These are phyloP conservation scores for Drosophila elegans DNA, from an alignment of 1,140 invertebrate genomes.

Conservation along the genomic window DNA sequence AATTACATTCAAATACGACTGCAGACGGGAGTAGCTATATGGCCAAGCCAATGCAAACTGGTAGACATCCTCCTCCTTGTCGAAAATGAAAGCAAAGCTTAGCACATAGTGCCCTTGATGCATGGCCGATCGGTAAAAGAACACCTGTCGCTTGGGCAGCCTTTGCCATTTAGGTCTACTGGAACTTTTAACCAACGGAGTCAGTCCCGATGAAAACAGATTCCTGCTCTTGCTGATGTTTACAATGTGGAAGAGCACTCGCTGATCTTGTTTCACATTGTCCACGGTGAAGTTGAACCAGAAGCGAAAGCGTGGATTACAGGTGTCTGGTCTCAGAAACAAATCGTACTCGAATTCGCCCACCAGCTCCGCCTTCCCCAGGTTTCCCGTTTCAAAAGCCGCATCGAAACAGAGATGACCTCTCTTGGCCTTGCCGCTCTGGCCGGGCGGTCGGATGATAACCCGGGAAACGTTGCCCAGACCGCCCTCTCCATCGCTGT, in stretches of 20 bases:
- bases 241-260: conserved; percentile 98
- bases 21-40: conserved; percentile 96
- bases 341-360: conserved; percentile 98
- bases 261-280: conserved; percentile 96
- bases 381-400: conserved; percentile 98
- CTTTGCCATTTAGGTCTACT: conserved; percentile 96
- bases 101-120: conserved; percentile 97
- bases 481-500: conserved; percentile 97
- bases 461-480: conserved; percentile 97
- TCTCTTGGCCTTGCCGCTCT: conserved; percentile 92
- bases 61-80: conserved; percentile 96
- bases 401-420: conserved; percentile 99
- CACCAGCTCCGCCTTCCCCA: conserved; percentile 97
- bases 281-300: conserved; percentile 99
- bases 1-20: conserved; percentile 92
- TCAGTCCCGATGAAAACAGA: conserved; percentile 95
- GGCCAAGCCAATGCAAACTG: conserved; percentile 97
- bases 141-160: conserved; percentile 94
- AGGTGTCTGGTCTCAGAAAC: conserved; percentile 98
- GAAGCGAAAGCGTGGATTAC: conserved; percentile 95
- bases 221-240: conserved; percentile 97
- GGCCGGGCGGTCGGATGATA: conserved; percentile 96
- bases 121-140: conserved; percentile 95
- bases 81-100: conserved; percentile 97
- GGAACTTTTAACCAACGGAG: conserved; percentile 96